Base-by-base conservation (phyloP, 2,888 invertebrate species). In the Pammene fasciana region DNA sequence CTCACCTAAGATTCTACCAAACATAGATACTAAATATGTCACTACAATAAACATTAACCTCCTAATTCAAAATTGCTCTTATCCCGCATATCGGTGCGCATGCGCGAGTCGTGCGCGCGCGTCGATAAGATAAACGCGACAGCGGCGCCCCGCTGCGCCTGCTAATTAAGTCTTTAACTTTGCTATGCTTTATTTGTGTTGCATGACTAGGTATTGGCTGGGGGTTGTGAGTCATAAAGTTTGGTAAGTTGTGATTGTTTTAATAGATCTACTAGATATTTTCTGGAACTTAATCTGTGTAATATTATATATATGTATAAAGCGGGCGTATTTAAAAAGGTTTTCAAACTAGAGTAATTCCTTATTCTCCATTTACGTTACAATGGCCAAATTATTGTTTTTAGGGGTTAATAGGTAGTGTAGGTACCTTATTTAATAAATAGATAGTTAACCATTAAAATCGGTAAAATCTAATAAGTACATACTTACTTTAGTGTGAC, bases 141-240 rank as follows among this genome's bases (percentile, higher is more conserved):
- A 87, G 86, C 87, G 74, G 81, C 79, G 84, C 84, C 90, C 88
- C 86, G 87, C 82, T 82, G 90, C 81, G 90, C 82, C 79, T 86
- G 80, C 91, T 92, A 92, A 92, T 92, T 92, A 92, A 92, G 87
- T 88, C 91, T 88, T 91, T 89, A 88, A 81, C 83, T 87, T 83
- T 80, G 82, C 80, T 57, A 60, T 71, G 64, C 50, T 65, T 65
- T 70, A 65, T 41, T 57, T 71, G 62, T 68, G 68, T 68, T 64
- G 59, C 68, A 68, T 64, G 62, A 45, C 64, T 59, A 68, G 64
- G 38, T 62, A 38, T 50, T 61, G 41, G 38, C 36, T 13, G 48
- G 48, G 13, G 18, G 18, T 26, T 18, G 50, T 41, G 48, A 62
- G 41, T 62, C 62, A 41, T 52, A 52, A 52, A 52, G 52, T 62